Base-by-base conservation (phyloP, 1,140 invertebrate species). In the Rhizoglyphus robini region DNA sequence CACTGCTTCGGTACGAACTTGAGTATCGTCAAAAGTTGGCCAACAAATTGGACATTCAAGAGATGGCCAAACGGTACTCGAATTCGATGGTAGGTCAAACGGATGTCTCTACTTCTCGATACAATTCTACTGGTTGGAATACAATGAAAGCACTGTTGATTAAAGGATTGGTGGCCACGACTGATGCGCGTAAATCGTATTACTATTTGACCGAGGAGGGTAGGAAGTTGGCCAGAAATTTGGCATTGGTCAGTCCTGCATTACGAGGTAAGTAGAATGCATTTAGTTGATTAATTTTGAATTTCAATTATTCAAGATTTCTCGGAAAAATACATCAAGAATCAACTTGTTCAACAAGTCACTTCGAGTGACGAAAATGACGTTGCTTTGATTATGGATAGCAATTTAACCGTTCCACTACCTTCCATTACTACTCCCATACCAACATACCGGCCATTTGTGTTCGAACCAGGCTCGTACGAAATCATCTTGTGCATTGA, bases 401-500 rank as follows among this genome's bases (percentile, higher is more conserved):
- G n/a, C 49, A 57, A 59, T 49, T 60, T 46, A 5, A 48, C 25
- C 48, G 57, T 27, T n/a, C n/a, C n/a, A n/a, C n/a, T n/a, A n/a
- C n/a, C n/a, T n/a, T n/a, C n/a, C n/a, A n/a, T n/a, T n/a, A n/a
- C n/a, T n/a, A n/a, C n/a, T n/a, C n/a, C n/a, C n/a, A n/a, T n/a
- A n/a, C 15, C 2, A 18, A 27, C 4, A 2, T 51, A 27, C 23
- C 23, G n/a, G 18, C n/a, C 11, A n/a, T 59, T 54, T 38, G 34
- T 41, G 13, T 80, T 71, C 72, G 38, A 72, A 38, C 80, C 85
- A 32, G 77, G 80, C 49, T 76, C 78, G 11, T 96, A 89, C 82
- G 84, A 91, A 72, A 79, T 96, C 31, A 76, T 93, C 66, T 76
- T 96, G 47, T 78, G 90, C 67, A 86, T 96, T 48, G 92, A 97